These are phyloP conservation scores for Spatula clypeata DNA, from an alignment of 2,797 vertebrate species.

Conservation along the genomic window DNA sequence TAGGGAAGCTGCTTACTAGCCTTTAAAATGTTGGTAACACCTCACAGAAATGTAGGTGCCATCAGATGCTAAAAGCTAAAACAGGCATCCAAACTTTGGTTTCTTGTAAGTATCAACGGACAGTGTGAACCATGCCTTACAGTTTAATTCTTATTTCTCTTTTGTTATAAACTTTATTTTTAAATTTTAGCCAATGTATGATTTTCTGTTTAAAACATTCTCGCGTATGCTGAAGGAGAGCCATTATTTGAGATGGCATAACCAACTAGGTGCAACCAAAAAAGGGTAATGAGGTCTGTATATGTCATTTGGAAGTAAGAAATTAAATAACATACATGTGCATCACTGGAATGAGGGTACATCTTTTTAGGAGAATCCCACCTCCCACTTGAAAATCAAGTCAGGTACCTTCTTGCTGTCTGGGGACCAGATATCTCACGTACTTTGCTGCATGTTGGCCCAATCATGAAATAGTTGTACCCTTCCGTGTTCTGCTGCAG, in stretches of 20 bases:
- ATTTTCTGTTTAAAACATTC: not conserved
- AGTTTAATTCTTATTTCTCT: not conserved
- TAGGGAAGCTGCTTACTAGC: not conserved
- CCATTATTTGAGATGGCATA: not conserved
- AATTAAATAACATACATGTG: not conserved
- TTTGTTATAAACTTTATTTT: not conserved
- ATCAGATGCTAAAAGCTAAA: not conserved
- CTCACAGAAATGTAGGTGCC: not conserved
- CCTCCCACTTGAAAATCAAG: not conserved
- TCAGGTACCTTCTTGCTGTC: not conserved
- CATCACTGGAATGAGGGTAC: not conserved
- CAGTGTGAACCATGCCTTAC: not conserved
- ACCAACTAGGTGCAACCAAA: not conserved
- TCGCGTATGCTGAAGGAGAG: not conserved
- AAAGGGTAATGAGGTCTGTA: not conserved
- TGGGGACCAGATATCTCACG: not conserved
- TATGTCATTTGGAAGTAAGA: not conserved
- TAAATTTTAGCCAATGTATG: not conserved
- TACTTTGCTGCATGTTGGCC: not conserved
- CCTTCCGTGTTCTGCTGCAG: accelerated
- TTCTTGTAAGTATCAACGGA: not conserved
- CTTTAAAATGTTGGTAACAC: not conserved
- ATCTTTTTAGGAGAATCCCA: not conserved
- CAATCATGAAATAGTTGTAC: not conserved
- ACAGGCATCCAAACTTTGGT: not conserved